Base-by-base conservation (phyloP, 2,113 vertebrate genomes). In the Brachyhypopomus gauderio region DNA sequence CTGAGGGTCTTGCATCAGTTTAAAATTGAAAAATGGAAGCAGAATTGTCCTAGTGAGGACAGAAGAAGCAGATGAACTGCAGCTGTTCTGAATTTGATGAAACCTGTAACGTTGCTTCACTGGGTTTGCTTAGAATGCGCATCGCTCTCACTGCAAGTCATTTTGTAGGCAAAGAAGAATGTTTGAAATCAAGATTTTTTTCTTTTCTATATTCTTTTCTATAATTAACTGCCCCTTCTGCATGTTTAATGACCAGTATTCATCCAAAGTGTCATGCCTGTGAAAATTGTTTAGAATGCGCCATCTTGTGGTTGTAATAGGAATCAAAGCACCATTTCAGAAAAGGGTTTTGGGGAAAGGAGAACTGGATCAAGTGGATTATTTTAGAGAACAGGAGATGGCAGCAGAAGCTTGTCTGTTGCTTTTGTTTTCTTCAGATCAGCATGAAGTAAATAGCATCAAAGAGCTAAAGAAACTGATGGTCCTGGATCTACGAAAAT, bases 271-370 rank as follows among this genome's bases (percentile, higher is more conserved):
- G 72, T 19, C 63, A 30, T 38, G 64, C 16, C 30, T 22, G n/a
- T 27, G 22, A 14, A 72, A 38, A 19, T 34, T 85, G 72, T 27
- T 7, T 81, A 58, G 63, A 82, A 17, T 36, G 71, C 8, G 77
- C 85, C 87, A 74, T 72, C 85, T 27, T 59, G 71, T 86, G 87
- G 80, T 48, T 55, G 30, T 19, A 25, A 27, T 5, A 52, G 22
- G 64, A 62, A 41, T 6, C 0, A 60, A 9, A 25, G 22, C 3
- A 63, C 64, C 20, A 12, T 14, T 52, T 52, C 45, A 52, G 45
- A 52, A 52, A 52, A 52, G 45, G 9, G 41, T 41, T 41, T 41
- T 5, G 7, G 7, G 9, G 7, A 41, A 41, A 5, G 41, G 41
- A 9, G 9, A 8, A 41, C 45, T 52, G 30, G 30, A 30, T 30